These are phyloP conservation scores for Oryzaephilus surinamensis DNA, from an alignment of 1,140 invertebrate genomes.

Conservation along the genomic window DNA sequence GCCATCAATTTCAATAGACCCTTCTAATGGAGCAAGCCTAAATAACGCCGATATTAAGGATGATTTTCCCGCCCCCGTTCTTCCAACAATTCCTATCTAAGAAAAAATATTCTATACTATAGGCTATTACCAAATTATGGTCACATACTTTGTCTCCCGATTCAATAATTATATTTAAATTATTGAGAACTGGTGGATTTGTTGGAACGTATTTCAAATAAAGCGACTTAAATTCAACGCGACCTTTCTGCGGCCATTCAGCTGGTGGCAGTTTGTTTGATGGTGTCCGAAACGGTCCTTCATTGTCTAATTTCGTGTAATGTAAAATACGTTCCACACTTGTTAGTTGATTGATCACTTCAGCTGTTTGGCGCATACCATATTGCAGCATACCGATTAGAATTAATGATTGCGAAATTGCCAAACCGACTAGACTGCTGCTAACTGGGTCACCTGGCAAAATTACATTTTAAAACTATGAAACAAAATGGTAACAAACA, in stretches of 20 bases:
- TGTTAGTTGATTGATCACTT: conserved; percentile 73
- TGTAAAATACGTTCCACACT: conserved; percentile 66
- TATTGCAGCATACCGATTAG: conserved; percentile 77
- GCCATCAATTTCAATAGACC: conserved; percentile 48
- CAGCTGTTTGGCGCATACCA: conserved; percentile 68
- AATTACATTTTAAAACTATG: not conserved
- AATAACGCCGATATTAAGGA: conserved; percentile 78
- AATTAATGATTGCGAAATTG: conserved; percentile 64
- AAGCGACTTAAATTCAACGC: conserved; percentile 47
- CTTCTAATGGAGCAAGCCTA: conserved; percentile 55
- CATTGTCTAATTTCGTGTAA: conserved; percentile 53
- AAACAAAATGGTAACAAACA: not conserved
- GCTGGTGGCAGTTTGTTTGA: conserved; percentile 46
- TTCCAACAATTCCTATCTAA: conserved; percentile 72
- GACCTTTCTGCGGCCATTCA: conserved; percentile 57
- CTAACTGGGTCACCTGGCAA: conserved; percentile 6
- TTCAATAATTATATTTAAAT: conserved; percentile 43
- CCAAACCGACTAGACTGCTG: conserved; percentile 57
- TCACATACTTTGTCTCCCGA: conserved; percentile 41
- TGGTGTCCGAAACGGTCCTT: conserved; percentile 35
- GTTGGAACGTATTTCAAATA: conserved; percentile 41
- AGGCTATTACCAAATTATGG: not conserved
- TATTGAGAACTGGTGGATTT: conserved; percentile 40
- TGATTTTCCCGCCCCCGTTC: conserved; percentile 87
- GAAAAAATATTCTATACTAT: conserved; percentile 33